Evolutionary conservation across 2,113 vertebrate genomes (phyloP).

Genomic region (Oryctolagus cuniculus): DNA sequence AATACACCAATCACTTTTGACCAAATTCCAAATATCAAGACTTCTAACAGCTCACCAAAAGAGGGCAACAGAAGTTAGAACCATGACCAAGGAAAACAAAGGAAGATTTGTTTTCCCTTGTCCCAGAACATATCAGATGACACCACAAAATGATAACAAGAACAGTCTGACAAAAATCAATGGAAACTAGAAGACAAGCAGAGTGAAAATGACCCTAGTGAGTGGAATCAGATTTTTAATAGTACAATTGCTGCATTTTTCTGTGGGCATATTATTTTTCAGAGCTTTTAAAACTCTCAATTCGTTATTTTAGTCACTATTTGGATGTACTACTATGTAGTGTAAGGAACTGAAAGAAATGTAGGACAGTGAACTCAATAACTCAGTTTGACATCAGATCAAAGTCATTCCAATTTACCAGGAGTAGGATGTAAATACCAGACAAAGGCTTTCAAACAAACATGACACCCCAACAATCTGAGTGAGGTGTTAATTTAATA

Average conservation of each 20-base stretch:
- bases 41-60: constrained; percentile 15
- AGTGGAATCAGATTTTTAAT: constrained; percentile 2
- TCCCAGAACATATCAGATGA: constrained; percentile 48
- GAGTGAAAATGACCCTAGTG: background rate
- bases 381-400: background rate
- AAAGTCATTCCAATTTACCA: constrained; percentile 1
- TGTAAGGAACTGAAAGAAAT: constrained; percentile 48
- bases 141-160: background rate
- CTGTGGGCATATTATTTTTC: background rate
- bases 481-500: constrained; percentile 3
- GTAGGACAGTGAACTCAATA: background rate
- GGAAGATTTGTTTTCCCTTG: background rate
- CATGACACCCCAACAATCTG: background rate
- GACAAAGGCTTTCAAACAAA: constrained; percentile 47
- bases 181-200: background rate
- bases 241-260: constrained; percentile 7
- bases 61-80: constrained; percentile 16
- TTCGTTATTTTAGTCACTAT: background rate
- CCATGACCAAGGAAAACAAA: background rate
- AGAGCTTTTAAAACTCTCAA: constrained; percentile 16
- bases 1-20: constrained; percentile 30
- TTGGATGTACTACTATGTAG: background rate
- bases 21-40: constrained; percentile 35
- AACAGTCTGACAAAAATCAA: background rate
- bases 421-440: background rate